Percentiles rank a stretch among this genome's conserved stretches.
Evolutionary conservation across 2,113 vertebrate species (phyloP).

Genomic region (Aphyosemion australe): DNA sequence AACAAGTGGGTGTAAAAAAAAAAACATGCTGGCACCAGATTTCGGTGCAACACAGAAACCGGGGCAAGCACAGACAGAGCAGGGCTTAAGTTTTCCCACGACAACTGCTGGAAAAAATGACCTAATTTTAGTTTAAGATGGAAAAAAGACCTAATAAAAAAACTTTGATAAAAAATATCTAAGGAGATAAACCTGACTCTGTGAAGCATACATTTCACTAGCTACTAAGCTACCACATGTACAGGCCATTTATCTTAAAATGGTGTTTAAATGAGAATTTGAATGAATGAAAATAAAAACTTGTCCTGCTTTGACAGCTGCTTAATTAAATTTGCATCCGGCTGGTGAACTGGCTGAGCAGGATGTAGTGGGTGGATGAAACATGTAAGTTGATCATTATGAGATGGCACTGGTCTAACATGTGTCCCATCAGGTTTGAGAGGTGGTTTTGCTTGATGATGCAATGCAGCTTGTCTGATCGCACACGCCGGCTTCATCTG

Average conservation of each 20-base stretch:
- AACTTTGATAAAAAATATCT: too few species aligned
- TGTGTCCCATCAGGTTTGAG: constrained; percentile 3
- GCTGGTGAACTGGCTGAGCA: constrained; percentile 3
- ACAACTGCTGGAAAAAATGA: background rate
- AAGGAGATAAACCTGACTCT: too few species aligned
- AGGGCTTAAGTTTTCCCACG: background rate
- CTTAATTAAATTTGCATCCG: too few species aligned
- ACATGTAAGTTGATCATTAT: background rate
- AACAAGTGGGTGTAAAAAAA: background rate
- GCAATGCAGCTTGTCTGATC: background rate
- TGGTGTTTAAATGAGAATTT: too few species aligned
- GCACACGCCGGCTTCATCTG: background rate
- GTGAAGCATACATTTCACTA: too few species aligned
- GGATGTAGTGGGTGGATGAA: background rate
- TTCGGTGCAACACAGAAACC: too few species aligned
- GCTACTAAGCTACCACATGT: too few species aligned
- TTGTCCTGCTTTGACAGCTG: too few species aligned
- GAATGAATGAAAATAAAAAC: too few species aligned
- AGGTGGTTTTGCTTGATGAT: background rate
- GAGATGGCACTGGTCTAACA: background rate
- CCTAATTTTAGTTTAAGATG: background rate
- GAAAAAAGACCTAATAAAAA: too few species aligned
- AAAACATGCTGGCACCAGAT: too few species aligned
- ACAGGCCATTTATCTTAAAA: too few species aligned
- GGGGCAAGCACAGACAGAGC: background rate